Conservation (phyloP, 2,113 vertebrate genomes). For the Dicrurus megarhynchus region DNA sequence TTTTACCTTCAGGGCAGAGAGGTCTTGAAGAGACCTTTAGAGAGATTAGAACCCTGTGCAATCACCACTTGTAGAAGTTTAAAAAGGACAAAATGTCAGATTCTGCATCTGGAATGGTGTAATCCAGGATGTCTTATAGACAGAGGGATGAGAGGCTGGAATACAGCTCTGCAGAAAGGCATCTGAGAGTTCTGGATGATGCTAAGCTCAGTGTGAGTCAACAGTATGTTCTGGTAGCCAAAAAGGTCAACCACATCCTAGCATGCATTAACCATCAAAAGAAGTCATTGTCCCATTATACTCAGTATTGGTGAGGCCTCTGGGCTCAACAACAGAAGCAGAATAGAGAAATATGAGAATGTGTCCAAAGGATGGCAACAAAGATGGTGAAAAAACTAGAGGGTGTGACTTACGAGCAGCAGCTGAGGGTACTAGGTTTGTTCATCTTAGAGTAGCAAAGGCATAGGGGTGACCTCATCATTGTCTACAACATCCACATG, state of each 20-base stretch:
- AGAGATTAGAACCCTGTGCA: neutral
- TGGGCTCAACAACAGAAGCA: neutral
- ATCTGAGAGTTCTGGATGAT: neutral
- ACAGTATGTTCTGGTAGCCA: neutral
- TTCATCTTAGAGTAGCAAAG: neutral
- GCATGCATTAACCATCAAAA: rapidly evolving
- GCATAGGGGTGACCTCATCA: rapidly evolving
- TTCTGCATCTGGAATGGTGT: neutral
- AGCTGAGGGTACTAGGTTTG: neutral
- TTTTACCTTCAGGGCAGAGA: neutral
- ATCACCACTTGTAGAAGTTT: neutral
- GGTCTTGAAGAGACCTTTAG: neutral
- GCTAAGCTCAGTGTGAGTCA: neutral
- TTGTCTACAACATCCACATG: neutral
- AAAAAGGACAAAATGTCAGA: neutral
- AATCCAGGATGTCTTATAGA: rapidly evolving
- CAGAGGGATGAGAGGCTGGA: neutral
- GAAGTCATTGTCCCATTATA: neutral
- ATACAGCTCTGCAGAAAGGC: neutral
- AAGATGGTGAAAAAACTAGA: neutral
- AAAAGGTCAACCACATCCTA: neutral
- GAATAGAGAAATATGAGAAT: neutral
- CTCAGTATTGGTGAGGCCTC: neutral
- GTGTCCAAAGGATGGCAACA: neutral
- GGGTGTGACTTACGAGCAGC: neutral